These are phyloP conservation scores for Peromyscus melanophrys DNA, from an alignment of 2,797 vertebrate species.

Conservation along the genomic window DNA sequence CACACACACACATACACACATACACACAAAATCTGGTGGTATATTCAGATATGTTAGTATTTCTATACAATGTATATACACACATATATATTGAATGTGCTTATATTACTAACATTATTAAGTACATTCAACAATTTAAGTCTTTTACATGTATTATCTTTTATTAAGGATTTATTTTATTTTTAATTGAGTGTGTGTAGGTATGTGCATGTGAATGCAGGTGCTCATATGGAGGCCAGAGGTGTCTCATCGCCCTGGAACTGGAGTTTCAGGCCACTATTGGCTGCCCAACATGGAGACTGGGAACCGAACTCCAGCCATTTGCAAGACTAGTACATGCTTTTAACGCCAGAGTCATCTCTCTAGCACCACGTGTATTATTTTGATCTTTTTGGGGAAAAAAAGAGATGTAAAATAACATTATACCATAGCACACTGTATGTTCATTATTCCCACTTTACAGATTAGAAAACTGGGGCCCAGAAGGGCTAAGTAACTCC, in stretches of 20 bases:
- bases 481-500: background rate
- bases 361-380: background rate
- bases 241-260: background rate
- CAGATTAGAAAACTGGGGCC: conserved; percentile 55
- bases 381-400: background rate
- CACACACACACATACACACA: background rate
- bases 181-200: background rate
- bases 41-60: background rate
- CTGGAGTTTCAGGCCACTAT: background rate
- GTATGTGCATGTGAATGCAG: background rate
- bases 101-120: conserved; percentile 49
- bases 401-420: background rate
- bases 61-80: conserved; percentile 7
- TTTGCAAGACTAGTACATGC: background rate
- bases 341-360: too few relatives aligned
- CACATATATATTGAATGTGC: background rate
- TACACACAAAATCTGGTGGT: background rate
- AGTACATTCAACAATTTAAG: background rate
- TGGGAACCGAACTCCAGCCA: background rate
- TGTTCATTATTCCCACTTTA: conserved; percentile 29
- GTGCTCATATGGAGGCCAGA: background rate
- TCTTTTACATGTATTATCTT: background rate
- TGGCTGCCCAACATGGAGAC: background rate
- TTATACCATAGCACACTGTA: background rate
- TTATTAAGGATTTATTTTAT: background rate